Evolutionary conservation across 1,140 invertebrate genomes (phyloP).

Genomic region (Lysiphlebus fabarum): DNA sequence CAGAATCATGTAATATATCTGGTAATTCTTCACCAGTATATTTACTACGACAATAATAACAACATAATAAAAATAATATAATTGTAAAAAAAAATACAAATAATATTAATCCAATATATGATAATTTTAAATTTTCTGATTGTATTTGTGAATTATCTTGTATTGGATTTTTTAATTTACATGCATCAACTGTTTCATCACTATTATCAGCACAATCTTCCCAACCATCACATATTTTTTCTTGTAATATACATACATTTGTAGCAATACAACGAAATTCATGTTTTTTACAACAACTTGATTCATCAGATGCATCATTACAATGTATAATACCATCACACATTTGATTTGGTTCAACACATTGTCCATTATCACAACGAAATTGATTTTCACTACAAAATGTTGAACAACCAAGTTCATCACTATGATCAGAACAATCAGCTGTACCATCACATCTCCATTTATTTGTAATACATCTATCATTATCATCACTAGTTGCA

Average conservation of each 20-base stretch:
- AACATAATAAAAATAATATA: constrained; percentile 44
- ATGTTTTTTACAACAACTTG: constrained; percentile 57
- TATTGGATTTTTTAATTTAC: constrained; percentile 47
- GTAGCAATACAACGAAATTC: constrained; percentile 66
- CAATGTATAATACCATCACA: constrained; percentile 75
- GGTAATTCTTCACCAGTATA: constrained; percentile 54
- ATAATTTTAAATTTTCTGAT: constrained; percentile 52
- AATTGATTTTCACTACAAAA: constrained; percentile 65
- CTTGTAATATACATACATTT: constrained; percentile 60
- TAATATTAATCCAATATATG: constrained; percentile 49
- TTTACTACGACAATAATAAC: constrained; percentile 49
- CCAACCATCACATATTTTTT: constrained; percentile 65
- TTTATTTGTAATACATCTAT: constrained; percentile 73
- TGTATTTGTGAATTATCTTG: constrained; percentile 34
- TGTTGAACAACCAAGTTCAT: constrained; percentile 71
- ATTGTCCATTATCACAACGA: constrained; percentile 71
- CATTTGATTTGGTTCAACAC: constrained; percentile 64
- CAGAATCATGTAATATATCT: constrained; percentile 58
- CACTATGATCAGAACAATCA: constrained; percentile 81
- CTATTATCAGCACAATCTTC: constrained; percentile 72
- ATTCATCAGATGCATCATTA: constrained; percentile 66
- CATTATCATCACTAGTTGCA: constrained; percentile 53
- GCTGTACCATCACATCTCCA: constrained; percentile 83
- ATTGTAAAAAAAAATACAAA: constrained; percentile 52
- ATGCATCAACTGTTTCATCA: constrained; percentile 65